Evolutionary conservation across 2,797 vertebrate species (phyloP).

Genomic region (Peromyscus eremicus): DNA sequence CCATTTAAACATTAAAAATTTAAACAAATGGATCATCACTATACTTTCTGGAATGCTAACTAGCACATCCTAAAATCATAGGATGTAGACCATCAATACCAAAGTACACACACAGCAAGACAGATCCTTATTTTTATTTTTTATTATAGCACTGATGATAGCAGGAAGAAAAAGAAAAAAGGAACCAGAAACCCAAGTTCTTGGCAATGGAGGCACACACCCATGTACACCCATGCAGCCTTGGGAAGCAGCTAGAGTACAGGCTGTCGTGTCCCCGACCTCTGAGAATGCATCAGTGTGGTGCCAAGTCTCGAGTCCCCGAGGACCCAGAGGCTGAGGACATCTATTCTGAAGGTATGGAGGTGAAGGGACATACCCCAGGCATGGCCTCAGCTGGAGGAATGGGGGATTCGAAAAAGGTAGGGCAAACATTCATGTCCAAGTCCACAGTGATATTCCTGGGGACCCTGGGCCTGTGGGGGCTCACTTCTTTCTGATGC

Average conservation of each 20-base stretch:
- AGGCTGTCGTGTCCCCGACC: rapidly evolving
- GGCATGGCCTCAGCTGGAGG: background rate
- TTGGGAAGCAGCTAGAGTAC: background rate
- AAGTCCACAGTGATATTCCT: background rate
- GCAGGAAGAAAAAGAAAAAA: background rate
- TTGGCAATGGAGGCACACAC: too few species aligned
- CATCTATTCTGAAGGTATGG: background rate
- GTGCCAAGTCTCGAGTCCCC: background rate
- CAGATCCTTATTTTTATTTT: background rate
- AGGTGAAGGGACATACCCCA: background rate
- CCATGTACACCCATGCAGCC: too few species aligned
- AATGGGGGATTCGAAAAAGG: background rate
- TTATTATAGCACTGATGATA: background rate
- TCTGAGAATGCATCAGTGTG: background rate
- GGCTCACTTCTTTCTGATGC: too few species aligned
- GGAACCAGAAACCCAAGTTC: background rate
- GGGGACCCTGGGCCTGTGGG: background rate
- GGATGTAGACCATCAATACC: background rate
- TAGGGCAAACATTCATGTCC: background rate
- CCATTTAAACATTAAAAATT: background rate
- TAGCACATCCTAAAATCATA: background rate
- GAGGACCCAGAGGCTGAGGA: background rate
- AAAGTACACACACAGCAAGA: background rate
- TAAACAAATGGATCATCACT: background rate
- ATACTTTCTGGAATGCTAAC: background rate